Base-by-base conservation (phyloP, 23 tunicate species). In the Botrylloides violaceus region DNA sequence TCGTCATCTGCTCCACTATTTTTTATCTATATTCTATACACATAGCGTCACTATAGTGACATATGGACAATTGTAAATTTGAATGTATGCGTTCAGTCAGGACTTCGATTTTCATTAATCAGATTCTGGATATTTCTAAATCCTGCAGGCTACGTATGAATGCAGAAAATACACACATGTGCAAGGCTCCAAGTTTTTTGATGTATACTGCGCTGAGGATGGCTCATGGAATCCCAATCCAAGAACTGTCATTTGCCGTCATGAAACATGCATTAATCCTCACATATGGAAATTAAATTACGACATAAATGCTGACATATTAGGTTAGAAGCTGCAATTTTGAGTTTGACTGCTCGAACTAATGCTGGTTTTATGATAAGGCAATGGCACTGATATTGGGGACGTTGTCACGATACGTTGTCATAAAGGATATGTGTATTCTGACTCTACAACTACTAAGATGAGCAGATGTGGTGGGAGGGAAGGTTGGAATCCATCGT, bases 141-240 rank as follows among this genome's bases (percentile, higher is more conserved):
- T 43, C 2, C 9, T 37, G 4, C 71, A 84, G 92, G 76, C 61
- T 9, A 47, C 29, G 15, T 84, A 78, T 57, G 28, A 55, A 58
- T 84, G 92, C 56, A 56, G 22, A 20, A 21, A 78, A 3, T 35
- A 64, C 3, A 4, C 35, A 9, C n/a, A 63, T 4, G 35, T 27
- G 35, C 4, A 31, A 5, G 80, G 70, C 5, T 57, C 80, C 6
- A 22, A 68, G 26, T 38, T 58, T 20, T 3, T 80, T 34, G 1
- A 32, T 31, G 71, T 80, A 26, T 66, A 59, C 2, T 86, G 94
- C 79, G 64, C 33, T 0, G 22, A 0, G 2, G 34, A 75, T 79
- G 94, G 94, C 0, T 22, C 33, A 20, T 86, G 94, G 94, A 32
- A 7, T 3, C 85, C 85, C 2, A 73, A 86, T 35, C 94, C 94